Evolutionary conservation across 2,113 vertebrate genomes (phyloP).

Genomic region (Cricetomys ansorgei): DNA sequence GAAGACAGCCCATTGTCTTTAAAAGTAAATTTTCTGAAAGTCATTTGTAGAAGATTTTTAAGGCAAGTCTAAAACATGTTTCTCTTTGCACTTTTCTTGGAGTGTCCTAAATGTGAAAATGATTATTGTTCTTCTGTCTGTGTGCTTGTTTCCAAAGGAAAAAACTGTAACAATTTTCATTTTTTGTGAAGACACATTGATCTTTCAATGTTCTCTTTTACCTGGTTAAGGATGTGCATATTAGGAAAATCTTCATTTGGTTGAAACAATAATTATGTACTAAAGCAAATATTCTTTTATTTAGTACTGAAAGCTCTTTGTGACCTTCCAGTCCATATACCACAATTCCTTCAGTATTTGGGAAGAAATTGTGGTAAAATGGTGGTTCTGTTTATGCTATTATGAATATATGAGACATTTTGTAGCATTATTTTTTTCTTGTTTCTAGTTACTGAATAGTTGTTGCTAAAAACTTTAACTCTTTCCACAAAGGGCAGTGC

Average conservation of each 20-base stretch:
- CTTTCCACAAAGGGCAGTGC: conserved; percentile 65
- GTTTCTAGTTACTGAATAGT: conserved; percentile 63
- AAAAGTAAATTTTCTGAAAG: conserved; percentile 57
- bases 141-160: conserved; percentile 68
- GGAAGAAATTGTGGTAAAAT: conserved; percentile 71
- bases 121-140: conserved; percentile 73
- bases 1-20: conserved; percentile 51
- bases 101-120: conserved; percentile 65
- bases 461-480: conserved; percentile 68
- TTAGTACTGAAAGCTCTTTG: conserved; percentile 78
- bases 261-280: conserved; percentile 75
- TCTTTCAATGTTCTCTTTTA: conserved; percentile 74
- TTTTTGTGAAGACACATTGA: conserved; percentile 65
- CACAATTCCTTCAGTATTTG: conserved; percentile 72
- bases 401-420: conserved; percentile 68
- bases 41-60: conserved; percentile 63
- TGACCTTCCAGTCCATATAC: conserved; percentile 67
- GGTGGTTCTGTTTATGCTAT: conserved; percentile 69
- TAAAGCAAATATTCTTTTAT: conserved; percentile 75
- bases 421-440: conserved; percentile 73
- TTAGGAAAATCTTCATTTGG: conserved; percentile 60
- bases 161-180: conserved; percentile 73
- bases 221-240: conserved; percentile 72
- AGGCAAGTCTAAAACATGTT: conserved; percentile 58
- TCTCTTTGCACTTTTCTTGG: conserved; percentile 61